Base-by-base conservation (phyloP, 2,888 invertebrate genomes). In the Gastracanthus pulcherrimus region DNA sequence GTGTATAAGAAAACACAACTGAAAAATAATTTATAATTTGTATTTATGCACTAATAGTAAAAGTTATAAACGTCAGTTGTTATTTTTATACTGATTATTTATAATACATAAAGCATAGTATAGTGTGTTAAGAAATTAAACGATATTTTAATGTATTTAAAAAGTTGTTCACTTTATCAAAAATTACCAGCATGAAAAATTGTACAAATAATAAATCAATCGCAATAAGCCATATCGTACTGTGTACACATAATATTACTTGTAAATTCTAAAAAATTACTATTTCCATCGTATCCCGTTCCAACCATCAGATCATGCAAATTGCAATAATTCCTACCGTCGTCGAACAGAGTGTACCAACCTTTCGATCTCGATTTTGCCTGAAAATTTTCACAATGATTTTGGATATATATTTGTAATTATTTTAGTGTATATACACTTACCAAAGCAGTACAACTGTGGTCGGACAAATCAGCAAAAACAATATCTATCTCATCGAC, bases 271-370 rank as follows among this genome's bases (percentile, higher is more conserved):
- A 83, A 31, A 75, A 87, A 89, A 58, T 82, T 81, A 6, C 34
- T 55, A 45, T 82, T 80, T 13, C 36, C 80, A 60, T 86, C 82
- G 13, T 87, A 86, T 34, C 83, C 85, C 3, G 85, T 82, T 9
- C 82, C 86, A 31, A 64, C 80, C 13, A 88, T 83, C 58, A 89
- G 84, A 19, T 88, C 86, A 26, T 79, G 85, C 64, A 89, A 83
- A 82, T 89, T 88, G 38, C 88, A 89, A 58, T 89, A 89, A 79
- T 89, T 89, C 16, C 77, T 80, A 1, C 87, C 87, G 19, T 85
- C 72, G 82, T 89, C 89, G 69, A 89, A 89, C 41, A 89, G 36
- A 19, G 82, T 83, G 64, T 86, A 87, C 88, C 89, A 89, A 13
- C 84, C 82, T 3, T 77, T 85, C 11, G 88, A 85, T 16, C 64